Percentiles rank a stretch among this genome's conserved stretches.
phyloP scores from a whole-genome alignment of 2,888 invertebrate species.

The Pyralis farinalis region DNA sequence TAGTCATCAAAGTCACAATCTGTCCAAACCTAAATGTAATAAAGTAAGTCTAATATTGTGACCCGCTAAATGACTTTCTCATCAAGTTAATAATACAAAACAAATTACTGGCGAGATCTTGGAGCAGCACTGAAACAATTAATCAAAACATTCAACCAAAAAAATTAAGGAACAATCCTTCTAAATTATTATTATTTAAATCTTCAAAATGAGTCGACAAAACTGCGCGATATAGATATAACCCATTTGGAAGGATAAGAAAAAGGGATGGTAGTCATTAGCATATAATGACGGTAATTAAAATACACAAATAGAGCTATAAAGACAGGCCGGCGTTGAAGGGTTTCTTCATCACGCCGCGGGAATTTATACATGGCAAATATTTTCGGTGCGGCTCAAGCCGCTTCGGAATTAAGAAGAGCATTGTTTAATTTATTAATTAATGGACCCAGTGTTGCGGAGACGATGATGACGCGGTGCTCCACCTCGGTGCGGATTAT shows the following conservation, averaged over 20 bases:
- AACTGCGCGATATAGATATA: conserved; percentile 71
- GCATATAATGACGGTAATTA: conserved; percentile 87
- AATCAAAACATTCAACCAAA: conserved; percentile 61
- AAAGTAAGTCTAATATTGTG: conserved; percentile 51
- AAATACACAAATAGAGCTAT: conserved; percentile 87
- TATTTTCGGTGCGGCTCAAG: conserved; percentile 71
- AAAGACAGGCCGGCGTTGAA: conserved; percentile 78
- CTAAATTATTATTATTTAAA: conserved; percentile 74
- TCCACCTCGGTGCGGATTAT: conserved; percentile 32
- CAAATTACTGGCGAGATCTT: conserved; percentile 66
- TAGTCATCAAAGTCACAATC: conserved; percentile 12
- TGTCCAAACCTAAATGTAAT: conserved; percentile 23
- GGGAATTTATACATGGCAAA: conserved; percentile 78
- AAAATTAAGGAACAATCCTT: conserved; percentile 60
- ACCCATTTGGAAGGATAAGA: conserved; percentile 81
- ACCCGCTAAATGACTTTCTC: conserved; percentile 65
- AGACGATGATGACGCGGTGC: conserved; percentile 43
- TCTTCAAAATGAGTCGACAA: conserved; percentile 65
- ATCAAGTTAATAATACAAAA: conserved; percentile 73
- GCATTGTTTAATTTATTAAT: conserved; percentile 79
- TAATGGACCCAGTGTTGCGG: conserved; percentile 69
- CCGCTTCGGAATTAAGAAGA: conserved; percentile 61
- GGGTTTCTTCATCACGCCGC: conserved; percentile 76
- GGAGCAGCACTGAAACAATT: conserved; percentile 59
- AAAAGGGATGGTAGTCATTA: conserved; percentile 81